These are phyloP conservation scores for Cochlearius cochlearius DNA, from an alignment of 2,113 vertebrate species.

Conservation along the genomic window DNA sequence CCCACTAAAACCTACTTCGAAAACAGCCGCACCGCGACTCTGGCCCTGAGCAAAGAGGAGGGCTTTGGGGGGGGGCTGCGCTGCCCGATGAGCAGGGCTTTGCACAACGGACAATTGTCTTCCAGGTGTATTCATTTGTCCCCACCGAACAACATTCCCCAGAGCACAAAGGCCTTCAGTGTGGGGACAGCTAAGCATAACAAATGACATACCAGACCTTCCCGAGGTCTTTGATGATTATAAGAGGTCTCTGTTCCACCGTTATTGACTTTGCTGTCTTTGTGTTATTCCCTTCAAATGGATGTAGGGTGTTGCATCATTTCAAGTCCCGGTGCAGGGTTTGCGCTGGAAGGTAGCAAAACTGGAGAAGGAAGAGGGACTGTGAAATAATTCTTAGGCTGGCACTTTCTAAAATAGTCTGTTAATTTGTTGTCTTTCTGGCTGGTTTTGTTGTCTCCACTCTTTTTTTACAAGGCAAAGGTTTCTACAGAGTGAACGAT, in stretches of 20 bases:
- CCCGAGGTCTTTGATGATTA: not conserved
- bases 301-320: conserved; percentile 27
- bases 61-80: not conserved
- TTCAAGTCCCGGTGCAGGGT: conserved; percentile 6
- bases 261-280: conserved; percentile 40
- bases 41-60: not conserved
- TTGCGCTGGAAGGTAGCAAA: conserved; percentile 7
- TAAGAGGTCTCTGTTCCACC: conserved; percentile 42
- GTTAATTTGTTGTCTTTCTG: conserved; percentile 4
- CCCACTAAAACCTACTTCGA: not conserved
- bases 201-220: conserved; percentile 38
- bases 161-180: conserved; percentile 62
- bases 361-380: not conserved
- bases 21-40: not conserved
- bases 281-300: conserved; percentile 45
- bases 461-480: conserved; percentile 37
- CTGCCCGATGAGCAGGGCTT: not conserved
- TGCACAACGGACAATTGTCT: conserved; percentile 56
- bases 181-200: conserved; percentile 47
- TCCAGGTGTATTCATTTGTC: conserved; percentile 71
- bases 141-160: conserved; percentile 10
- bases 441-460: conserved; percentile 40
- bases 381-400: conserved; percentile 25
- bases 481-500: conserved; percentile 40
- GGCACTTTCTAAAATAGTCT: conserved; percentile 39